These are phyloP conservation scores for Himalopsyche anomala DNA, from an alignment of 2,888 invertebrate species.

Conservation along the genomic window DNA sequence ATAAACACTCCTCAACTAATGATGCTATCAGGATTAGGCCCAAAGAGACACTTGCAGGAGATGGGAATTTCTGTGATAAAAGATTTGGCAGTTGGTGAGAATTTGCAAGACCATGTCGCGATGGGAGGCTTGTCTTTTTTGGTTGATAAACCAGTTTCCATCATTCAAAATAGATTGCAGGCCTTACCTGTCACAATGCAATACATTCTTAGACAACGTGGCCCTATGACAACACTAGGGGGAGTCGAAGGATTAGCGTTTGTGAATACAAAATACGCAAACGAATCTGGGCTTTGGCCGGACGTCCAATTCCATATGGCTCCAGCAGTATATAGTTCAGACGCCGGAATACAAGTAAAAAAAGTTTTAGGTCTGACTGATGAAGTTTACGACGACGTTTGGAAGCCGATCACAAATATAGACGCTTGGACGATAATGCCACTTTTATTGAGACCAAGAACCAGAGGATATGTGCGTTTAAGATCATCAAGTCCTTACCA, in stretches of 20 bases:
- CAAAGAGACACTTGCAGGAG: constrained; percentile 81
- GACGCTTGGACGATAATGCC: constrained; percentile 92
- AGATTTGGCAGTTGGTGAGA: constrained; percentile 87
- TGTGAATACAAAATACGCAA: constrained; percentile 90
- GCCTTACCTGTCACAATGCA: constrained; percentile 88
- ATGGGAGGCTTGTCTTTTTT: constrained; percentile 89
- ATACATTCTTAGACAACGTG: constrained; percentile 86
- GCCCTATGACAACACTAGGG: constrained; percentile 91
- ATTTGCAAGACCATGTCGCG: constrained; percentile 92
- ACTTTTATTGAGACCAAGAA: constrained; percentile 86
- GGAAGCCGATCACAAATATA: constrained; percentile 86
- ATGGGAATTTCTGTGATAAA: constrained; percentile 85
- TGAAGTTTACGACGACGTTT: constrained; percentile 87
- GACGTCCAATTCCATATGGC: constrained; percentile 96
- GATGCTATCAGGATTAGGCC: constrained; percentile 93
- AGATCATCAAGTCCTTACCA: constrained; percentile 89
- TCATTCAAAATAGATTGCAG: constrained; percentile 87
- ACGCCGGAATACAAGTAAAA: constrained; percentile 84
- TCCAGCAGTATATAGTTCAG: constrained; percentile 90
- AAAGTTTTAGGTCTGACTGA: constrained; percentile 89
- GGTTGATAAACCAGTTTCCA: constrained; percentile 89
- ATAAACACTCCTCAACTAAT: constrained; percentile 94
- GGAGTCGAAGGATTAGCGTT: constrained; percentile 93
- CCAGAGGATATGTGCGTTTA: constrained; percentile 86
- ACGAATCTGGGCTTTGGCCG: constrained; percentile 86